phyloP scores from a whole-genome alignment of 1,140 invertebrate genomes.

The Neodiprion virginianus region DNA sequence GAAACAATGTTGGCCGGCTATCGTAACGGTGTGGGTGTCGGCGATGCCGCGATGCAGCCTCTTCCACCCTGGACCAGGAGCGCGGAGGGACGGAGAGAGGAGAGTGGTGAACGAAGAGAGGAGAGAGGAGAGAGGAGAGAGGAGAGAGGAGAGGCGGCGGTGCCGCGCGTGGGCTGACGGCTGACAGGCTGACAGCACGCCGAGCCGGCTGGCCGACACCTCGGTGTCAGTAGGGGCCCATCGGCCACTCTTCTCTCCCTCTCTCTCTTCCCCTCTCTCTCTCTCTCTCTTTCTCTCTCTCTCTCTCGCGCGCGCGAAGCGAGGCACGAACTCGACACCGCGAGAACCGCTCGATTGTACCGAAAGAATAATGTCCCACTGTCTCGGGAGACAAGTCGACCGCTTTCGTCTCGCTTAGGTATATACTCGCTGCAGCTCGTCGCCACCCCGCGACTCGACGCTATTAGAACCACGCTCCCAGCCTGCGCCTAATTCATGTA shows the following conservation, averaged over 20 bases:
- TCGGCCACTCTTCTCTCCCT: slow-evolving; percentile 32
- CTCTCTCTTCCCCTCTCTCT: slow-evolving; percentile 26
- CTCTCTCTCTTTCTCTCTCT: slow-evolving; percentile 14
- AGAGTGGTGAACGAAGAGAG: neutral
- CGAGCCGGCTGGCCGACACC: slow-evolving; percentile 55
- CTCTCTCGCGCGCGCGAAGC: neutral
- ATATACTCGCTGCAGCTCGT: neutral
- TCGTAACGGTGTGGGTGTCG: slow-evolving; percentile 32
- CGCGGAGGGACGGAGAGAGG: neutral
- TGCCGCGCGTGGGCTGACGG: slow-evolving; percentile 60
- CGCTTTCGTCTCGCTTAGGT: neutral
- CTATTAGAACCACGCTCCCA: no score
- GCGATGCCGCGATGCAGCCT: slow-evolving; percentile 35
- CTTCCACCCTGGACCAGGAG: slow-evolving; percentile 19
- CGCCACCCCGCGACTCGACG: no score
- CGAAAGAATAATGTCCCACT: neutral
- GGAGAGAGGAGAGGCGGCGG: slow-evolving; percentile 31
- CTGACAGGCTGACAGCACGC: slow-evolving; percentile 56
- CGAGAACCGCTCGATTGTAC: neutral
- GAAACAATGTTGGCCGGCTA: neutral
- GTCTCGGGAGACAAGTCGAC: neutral
- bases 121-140: neutral
- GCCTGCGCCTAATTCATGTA: no score
- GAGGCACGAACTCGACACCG: slow-evolving; percentile 9
- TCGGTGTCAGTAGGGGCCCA: slow-evolving; percentile 46